phyloP scores from a whole-genome alignment of 2,113 vertebrate species.

The Xiphophorus maculatus region DNA sequence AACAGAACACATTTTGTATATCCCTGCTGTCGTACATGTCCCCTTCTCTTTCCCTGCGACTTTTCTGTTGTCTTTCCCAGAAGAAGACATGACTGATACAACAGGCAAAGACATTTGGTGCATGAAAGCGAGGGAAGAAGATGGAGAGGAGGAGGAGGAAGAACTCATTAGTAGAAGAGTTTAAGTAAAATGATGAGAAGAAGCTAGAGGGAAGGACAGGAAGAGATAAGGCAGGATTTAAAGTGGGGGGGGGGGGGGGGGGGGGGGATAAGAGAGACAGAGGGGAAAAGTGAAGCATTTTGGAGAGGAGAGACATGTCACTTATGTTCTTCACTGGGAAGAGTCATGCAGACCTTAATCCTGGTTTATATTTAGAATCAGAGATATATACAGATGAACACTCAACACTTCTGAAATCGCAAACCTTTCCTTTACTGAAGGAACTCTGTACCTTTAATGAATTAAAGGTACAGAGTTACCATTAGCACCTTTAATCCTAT shows the following conservation, averaged over 20 bases:
- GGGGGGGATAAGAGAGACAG: background rate
- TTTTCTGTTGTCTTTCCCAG: conserved; percentile 16
- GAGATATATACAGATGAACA: conserved; percentile 32
- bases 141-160: conserved; percentile 44
- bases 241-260: conserved; percentile 31
- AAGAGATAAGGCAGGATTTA: conserved; percentile 69
- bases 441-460: too few relatives aligned
- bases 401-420: background rate
- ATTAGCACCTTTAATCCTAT: too few relatives aligned
- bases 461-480: too few relatives aligned
- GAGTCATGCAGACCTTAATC: conserved; percentile 52
- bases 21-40: background rate
- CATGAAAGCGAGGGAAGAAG: background rate
- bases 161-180: conserved; percentile 70
- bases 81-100: conserved; percentile 24
- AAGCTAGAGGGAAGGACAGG: conserved; percentile 67
- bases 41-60: background rate
- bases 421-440: background rate
- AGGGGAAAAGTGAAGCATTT: conserved; percentile 46
- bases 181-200: conserved; percentile 75
- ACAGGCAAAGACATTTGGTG: conserved; percentile 7
- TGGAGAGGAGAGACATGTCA: conserved; percentile 51
- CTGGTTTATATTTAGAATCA: conserved; percentile 53
- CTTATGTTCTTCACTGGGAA: conserved; percentile 54
- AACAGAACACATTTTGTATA: background rate